Percentiles rank a stretch among this genome's conserved stretches.
These are phyloP conservation scores for Notodonta ziczac DNA, from an alignment of 2,888 invertebrate species.

Conservation along the genomic window DNA sequence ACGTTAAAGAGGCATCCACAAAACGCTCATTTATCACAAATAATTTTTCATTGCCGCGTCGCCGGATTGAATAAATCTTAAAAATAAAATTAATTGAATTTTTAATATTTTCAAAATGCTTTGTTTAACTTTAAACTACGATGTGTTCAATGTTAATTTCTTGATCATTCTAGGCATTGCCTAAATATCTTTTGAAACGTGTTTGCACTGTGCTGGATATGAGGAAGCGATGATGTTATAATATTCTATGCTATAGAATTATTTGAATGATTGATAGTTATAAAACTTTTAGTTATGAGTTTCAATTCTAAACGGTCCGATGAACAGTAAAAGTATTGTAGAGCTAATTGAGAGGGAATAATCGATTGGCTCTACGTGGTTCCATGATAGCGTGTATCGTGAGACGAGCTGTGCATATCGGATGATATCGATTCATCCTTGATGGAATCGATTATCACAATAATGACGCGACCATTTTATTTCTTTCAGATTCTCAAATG, in stretches of 20 bases:
- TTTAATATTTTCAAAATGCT: no score
- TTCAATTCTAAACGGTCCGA: conserved; percentile 48
- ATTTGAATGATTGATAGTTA: conserved; percentile 1
- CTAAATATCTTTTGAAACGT: no score
- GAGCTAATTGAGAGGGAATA: conserved; percentile 51
- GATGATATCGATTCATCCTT: conserved; percentile 30
- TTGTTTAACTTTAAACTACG: no score
- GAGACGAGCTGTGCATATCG: conserved; percentile 30
- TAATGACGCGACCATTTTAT: conserved; percentile 34
- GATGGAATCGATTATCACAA: conserved; percentile 29
- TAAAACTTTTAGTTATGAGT: conserved; percentile 32
- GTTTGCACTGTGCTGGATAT: no score
- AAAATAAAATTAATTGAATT: not conserved
- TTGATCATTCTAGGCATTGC: no score
- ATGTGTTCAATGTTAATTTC: no score
- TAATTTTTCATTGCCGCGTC: conserved; percentile 4
- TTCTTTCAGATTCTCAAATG: not conserved
- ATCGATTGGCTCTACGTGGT: conserved; percentile 52
- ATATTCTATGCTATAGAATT: not conserved
- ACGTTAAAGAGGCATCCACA: conserved; percentile 39
- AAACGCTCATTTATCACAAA: conserved; percentile 6
- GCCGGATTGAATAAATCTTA: conserved; percentile 3
- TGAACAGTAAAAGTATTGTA: conserved; percentile 41
- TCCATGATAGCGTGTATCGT: conserved; percentile 32
- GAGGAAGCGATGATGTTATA: no score